Evolutionary conservation across 2,797 vertebrate genomes (phyloP), one percentile per base, ranked within the genome.

Genomic region (Spea hammondii): DNA sequence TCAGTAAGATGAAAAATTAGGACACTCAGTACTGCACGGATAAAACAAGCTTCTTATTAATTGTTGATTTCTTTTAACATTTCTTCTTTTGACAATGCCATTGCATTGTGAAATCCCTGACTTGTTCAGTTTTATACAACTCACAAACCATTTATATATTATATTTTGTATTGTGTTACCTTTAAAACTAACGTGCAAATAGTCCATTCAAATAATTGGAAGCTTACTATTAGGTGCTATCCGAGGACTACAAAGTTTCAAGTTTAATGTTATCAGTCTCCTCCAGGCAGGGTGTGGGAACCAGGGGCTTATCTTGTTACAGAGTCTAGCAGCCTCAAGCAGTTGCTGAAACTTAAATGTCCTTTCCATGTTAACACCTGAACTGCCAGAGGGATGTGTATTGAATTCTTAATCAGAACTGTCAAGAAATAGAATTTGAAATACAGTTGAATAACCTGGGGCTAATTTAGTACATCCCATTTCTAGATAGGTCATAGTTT

Each of bases 261-360:
- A 9, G 62, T 55, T 53, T 74, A 11, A 45, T 50, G 72, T 32
- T 65, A 8, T 12, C 7, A 4, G 72, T 44, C 17, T 48, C 44
- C 72, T 50, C 44, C 48, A 13, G 54, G 13, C 5, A n/a, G 57
- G 57, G 17, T 55, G 71, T 57, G 57, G 48, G 50, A 65, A 7
- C 55, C 49, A n/a, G 46, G 14, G 55, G 51, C 55, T 53, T 65
- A 70, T 77, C 32, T 53, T 5, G 62, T 77, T 60, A 62, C 46
- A 62, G 10, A 64, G 62, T 32, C 57, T 49, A 54, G 66, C 75
- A 62, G 55, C 11, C 7, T 60, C 67, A 70, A 70, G 66, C 66
- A 70, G 55, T 62, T 77, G 70, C 75, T 17, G 47, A 77, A 77
- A 60, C 67, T 70, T 55, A 76, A 49, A 76, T 11, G 74, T 68